Percentiles rank a stretch among this genome's conserved stretches.
Conservation (phyloP, 2,797 vertebrate genomes). For the Rhodeus uyekii region DNA sequence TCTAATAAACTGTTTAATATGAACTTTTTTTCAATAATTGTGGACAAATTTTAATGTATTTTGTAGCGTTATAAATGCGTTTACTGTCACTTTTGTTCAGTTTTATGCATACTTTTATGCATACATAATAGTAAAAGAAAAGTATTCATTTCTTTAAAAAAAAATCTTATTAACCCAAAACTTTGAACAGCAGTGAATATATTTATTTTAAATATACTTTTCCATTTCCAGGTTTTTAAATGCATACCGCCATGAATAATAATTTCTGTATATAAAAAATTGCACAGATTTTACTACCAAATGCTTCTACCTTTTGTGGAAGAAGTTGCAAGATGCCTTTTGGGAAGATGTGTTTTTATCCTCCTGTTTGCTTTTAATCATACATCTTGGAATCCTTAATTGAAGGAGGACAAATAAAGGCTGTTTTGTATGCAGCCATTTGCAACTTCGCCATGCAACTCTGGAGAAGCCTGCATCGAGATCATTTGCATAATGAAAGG, state of each 20-base stretch:
- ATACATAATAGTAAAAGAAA: too few relatives aligned
- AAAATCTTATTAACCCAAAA: not conserved
- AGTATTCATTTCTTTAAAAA: not conserved
- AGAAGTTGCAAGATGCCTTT: not conserved
- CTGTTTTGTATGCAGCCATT: conserved; percentile 69
- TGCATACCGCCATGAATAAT: not conserved
- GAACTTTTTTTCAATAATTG: too few relatives aligned
- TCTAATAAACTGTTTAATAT: too few relatives aligned
- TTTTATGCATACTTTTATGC: not conserved
- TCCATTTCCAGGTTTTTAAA: not conserved
- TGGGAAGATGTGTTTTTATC: conserved; percentile 7
- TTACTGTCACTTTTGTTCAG: not conserved
- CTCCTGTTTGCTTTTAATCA: conserved; percentile 55
- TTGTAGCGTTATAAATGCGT: not conserved
- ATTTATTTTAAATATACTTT: not conserved
- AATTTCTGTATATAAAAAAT: not conserved
- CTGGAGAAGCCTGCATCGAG: conserved; percentile 51
- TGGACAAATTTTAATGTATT: too few relatives aligned
- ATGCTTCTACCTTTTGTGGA: not conserved
- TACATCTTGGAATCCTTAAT: conserved; percentile 60
- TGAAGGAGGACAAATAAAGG: conserved; percentile 64
- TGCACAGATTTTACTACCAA: not conserved
- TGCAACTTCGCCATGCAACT: conserved; percentile 46
- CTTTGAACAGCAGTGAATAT: not conserved
- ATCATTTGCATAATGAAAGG: conserved; percentile 74